Base-by-base conservation (phyloP, 2,888 invertebrate species). In the Cotesia congregata region DNA sequence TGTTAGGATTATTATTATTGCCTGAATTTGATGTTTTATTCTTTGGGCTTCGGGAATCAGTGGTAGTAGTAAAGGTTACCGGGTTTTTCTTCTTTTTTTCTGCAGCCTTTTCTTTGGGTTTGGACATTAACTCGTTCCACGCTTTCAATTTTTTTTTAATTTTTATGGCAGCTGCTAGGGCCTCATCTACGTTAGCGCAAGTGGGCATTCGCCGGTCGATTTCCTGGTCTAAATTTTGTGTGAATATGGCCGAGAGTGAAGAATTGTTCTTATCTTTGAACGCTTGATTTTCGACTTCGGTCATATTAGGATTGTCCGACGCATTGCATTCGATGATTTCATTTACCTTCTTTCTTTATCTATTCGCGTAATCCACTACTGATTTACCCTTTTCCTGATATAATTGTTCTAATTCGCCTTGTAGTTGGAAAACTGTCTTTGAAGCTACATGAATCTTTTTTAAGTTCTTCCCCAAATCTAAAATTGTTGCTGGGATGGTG, bases 141-240 rank as follows among this genome's bases (percentile, higher is more conserved):
- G 65, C 67, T 2, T 20, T 59, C 1, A 71, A 7, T 59, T 65
- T 64, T 4, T 40, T n/a, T 15, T 75, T 71, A 1, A 71, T 65
- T 12, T 67, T 20, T 0, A 71, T 50, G 1, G 71, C 67, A 0
- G 17, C 38, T 0, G 20, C 9, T 0, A 65, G 6, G 5, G 75
- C 71, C 7, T 71, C 67, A 2, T 9, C 9, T 0, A 67, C 50
- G 1, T 20, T 65, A 1, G 7, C n/a, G 0, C 75, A 75, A 6
- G 30, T 6, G 0, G 70, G 30, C 65, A 75, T 59, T 5, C 75
- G 41, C 7, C 64, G 30, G 2, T 75, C 75, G 12, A 70, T 75
- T 65, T 75, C 75, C 0, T 12, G 40, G 9, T n/a, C 39, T 59
- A 62, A 67, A 12, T 62, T 61, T 20, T 65, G 20, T 1, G 20